phyloP scores from a whole-genome alignment of 1,140 invertebrate species.

The Rhopalosiphum padi region DNA sequence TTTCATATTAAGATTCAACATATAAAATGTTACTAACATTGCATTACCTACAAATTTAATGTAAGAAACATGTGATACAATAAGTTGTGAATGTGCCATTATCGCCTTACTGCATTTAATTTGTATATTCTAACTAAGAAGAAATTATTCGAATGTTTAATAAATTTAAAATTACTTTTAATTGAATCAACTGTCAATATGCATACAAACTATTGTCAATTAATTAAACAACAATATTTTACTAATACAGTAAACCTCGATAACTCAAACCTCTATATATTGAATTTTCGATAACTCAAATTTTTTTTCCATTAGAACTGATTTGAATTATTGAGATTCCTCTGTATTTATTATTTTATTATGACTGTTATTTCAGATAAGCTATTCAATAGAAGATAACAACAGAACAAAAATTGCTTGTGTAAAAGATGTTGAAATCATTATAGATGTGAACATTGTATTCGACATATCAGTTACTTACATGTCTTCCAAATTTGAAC shows the following conservation, averaged over 20 bases:
- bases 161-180: neutral
- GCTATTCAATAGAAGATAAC: conserved; percentile 46
- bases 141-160: neutral
- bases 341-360: neutral
- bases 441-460: conserved; percentile 72
- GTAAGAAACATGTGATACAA: neutral
- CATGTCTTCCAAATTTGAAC: conserved; percentile 71
- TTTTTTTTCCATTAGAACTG: no score
- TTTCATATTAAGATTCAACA: neutral
- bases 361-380: conserved; percentile 51
- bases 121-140: no score
- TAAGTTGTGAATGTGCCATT: neutral
- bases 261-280: no score
- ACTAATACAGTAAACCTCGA: neutral
- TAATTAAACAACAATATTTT: neutral
- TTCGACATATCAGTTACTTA: conserved; percentile 76
- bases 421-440: conserved; percentile 70
- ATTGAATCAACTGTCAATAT: neutral
- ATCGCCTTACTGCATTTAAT: neutral
- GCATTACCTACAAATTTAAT: neutral
- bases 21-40: neutral
- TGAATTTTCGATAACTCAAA: no score
- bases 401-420: conserved; percentile 58
- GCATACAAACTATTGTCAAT: neutral
- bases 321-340: no score